Percentiles rank a stretch among this genome's conserved stretches.
phyloP scores from a whole-genome alignment of 2,113 vertebrate genomes.

The Mormyrus iriodes region DNA sequence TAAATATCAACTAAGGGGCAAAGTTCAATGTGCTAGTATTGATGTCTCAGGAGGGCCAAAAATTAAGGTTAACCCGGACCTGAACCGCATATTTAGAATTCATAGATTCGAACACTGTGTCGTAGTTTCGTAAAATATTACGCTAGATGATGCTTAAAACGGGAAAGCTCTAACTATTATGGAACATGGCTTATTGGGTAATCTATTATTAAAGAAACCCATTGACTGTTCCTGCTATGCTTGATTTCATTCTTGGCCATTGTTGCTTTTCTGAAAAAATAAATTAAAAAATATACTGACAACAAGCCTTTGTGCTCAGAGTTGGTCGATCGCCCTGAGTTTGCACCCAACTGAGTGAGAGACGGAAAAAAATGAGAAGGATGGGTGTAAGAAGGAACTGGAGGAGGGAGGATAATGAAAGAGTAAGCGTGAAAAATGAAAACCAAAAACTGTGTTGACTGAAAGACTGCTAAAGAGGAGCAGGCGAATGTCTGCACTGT shows the following conservation, averaged over 20 bases:
- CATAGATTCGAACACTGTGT: neutral
- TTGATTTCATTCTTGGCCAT: neutral
- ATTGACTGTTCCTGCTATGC: neutral
- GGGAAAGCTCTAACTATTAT: slow-evolving; percentile 2
- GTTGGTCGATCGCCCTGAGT: slow-evolving; percentile 39
- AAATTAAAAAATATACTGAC: slow-evolving; percentile 18
- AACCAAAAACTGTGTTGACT: slow-evolving; percentile 57
- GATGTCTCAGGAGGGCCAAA: neutral
- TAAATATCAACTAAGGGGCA: neutral
- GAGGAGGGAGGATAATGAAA: slow-evolving; percentile 30
- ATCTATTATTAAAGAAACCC: neutral
- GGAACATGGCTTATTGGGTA: neutral
- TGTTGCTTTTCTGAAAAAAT: neutral
- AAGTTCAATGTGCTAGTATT: neutral
- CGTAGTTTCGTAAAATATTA: neutral
- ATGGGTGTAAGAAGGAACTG: slow-evolving; percentile 8
- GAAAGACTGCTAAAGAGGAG: slow-evolving; percentile 46
- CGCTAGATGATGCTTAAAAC: neutral
- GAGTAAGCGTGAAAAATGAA: slow-evolving; percentile 58
- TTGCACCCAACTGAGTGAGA: slow-evolving; percentile 43
- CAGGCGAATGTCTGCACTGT: slow-evolving; percentile 37
- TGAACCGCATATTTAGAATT: neutral
- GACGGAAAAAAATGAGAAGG: slow-evolving; percentile 20
- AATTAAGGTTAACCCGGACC: neutral
- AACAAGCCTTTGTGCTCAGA: slow-evolving; percentile 26